Conservation (phyloP, 2,888 invertebrate species). For the Dione vanillae region DNA sequence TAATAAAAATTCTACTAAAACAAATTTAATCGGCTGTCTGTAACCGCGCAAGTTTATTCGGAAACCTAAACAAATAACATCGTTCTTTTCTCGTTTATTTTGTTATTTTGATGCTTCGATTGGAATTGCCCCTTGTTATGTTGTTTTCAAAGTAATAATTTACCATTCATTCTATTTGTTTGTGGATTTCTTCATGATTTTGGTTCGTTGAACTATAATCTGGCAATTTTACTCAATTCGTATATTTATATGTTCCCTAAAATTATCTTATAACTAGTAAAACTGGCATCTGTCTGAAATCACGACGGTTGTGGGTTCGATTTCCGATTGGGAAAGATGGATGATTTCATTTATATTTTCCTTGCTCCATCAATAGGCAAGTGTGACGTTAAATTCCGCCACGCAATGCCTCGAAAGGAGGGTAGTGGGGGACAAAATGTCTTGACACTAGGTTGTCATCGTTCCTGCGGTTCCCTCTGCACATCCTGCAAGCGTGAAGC, state of each 20-base stretch:
- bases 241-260: neutral
- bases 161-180: conserved; percentile 34
- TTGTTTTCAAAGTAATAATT: conserved; percentile 45
- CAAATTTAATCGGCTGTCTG: conserved; percentile 38
- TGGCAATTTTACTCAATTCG: conserved; percentile 12
- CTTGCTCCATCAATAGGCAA: too few relatives aligned
- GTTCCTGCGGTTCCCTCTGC: too few relatives aligned
- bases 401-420: neutral
- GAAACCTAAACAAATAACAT: conserved; percentile 52
- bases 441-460: too few relatives aligned
- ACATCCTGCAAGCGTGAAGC: too few relatives aligned
- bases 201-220: conserved; percentile 32
- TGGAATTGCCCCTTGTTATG: conserved; percentile 46
- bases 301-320: neutral
- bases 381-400: too few relatives aligned
- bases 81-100: conserved; percentile 48
- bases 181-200: conserved; percentile 28
- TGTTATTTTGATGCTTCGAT: conserved; percentile 52
- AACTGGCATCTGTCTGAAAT: neutral
- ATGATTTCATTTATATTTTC: too few relatives aligned
- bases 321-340: too few relatives aligned
- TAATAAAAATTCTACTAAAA: neutral
- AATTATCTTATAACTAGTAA: neutral
- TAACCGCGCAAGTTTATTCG: conserved; percentile 42
- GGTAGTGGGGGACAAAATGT: neutral